Conservation (phyloP, 2,113 vertebrate genomes). For the Eclectus roratus region DNA sequence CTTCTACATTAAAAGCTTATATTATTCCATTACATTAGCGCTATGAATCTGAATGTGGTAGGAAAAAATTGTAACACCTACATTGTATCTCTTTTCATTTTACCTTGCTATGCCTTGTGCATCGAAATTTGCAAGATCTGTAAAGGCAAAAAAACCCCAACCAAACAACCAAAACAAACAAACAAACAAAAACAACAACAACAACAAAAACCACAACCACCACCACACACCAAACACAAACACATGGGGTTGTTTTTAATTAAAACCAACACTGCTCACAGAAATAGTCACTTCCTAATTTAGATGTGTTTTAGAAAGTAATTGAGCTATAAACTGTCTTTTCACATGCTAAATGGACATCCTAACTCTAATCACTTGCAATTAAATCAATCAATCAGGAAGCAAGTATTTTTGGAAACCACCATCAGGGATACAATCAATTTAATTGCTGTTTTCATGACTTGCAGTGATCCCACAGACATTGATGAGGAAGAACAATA, state of each 20-base stretch:
- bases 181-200: too few species aligned
- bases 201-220: too few species aligned
- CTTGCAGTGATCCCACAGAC: neutral
- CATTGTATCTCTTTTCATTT: neutral
- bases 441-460: neutral
- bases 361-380: conserved; percentile 43
- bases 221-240: neutral
- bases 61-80: neutral
- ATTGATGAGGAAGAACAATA: neutral
- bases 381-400: conserved; percentile 52
- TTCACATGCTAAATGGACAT: conserved; percentile 35
- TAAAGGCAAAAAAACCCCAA: neutral
- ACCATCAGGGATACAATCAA: neutral
- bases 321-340: conserved; percentile 50
- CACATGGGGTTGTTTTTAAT: neutral
- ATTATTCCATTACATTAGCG: neutral
- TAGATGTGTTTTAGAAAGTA: conserved; percentile 24
- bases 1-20: neutral
- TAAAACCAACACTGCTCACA: neutral
- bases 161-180: neutral
- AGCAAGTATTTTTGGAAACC: conserved; percentile 23
- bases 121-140: neutral
- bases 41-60: neutral
- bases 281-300: conserved; percentile 50
- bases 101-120: neutral